Base-by-base conservation (phyloP, 2,113 vertebrate genomes). In the Proterorhinus semilunaris region DNA sequence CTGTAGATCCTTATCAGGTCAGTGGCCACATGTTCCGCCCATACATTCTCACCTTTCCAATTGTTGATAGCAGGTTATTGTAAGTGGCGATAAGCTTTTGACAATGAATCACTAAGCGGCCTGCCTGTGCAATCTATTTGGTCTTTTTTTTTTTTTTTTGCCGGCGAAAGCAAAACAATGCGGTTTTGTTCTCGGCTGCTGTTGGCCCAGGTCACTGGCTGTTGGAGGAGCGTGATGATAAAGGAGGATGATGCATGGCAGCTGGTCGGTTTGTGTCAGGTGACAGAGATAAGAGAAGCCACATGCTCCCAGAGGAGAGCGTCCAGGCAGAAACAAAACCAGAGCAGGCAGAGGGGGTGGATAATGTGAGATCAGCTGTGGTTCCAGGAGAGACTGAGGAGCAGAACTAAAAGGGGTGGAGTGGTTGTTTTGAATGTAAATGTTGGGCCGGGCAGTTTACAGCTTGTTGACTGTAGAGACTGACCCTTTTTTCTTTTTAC, bases 191-290 rank as follows among this genome's bases (percentile, higher is more conserved):
- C 46, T 2, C 43, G 5, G 71, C 70, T 27, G 69, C 59, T 65
- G 72, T 64, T 75, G 68, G 48, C 57, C 71, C 58, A 71, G 86
- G 84, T 62, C 21, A 66, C 7, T 73, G 52, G 10, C 54, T 61
- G 78, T 83, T 76, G 80, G 84, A 83, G 65, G 69, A 81, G 71
- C 62, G 9, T 17, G 7, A 55, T 8, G 79, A 84, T 83, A 86
- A 82, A 76, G 67, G 47, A 27, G 74, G 65, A 64, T 71, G 75
- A 87, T 87, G 80, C 67, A 85, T 86, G 80, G 68, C 69, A 42
- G 79, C 69, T 66, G 66, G 70, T 78, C 65, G 71, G 69, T 83
- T 74, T 83, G 82, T 83, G 80, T 89, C 87, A 87, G 85, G 75
- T 88, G 85, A 48, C 62, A 63, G 62, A 63, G 62, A 63, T 63